phyloP scores from a whole-genome alignment of 2,888 invertebrate species.

The Drosophila mettleri region DNA sequence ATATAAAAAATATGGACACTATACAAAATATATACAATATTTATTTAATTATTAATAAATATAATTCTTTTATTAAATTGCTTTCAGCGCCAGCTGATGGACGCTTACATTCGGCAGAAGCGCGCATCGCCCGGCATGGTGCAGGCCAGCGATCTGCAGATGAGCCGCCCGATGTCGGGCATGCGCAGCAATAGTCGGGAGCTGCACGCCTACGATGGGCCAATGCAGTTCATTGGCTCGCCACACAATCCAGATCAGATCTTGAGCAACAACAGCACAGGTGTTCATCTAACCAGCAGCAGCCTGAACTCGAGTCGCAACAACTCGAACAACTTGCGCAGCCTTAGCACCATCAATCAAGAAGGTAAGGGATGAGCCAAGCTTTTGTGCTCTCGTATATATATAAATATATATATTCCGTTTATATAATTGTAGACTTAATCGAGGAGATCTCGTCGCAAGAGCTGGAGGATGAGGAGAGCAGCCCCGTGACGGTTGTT shows the following conservation, averaged over 20 bases:
- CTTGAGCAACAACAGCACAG: slow-evolving; percentile 81
- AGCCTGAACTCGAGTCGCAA: slow-evolving; percentile 65
- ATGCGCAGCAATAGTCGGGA: slow-evolving; percentile 88
- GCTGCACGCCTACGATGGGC: slow-evolving; percentile 90
- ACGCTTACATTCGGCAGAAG: slow-evolving; percentile 95
- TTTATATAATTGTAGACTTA: slow-evolving; percentile 64
- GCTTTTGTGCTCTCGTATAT: neutral
- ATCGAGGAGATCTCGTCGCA: slow-evolving; percentile 84
- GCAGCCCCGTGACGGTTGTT: slow-evolving; percentile 86
- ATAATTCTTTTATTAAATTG: neutral
- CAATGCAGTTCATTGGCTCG: slow-evolving; percentile 93
- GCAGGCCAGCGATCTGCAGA: slow-evolving; percentile 93
- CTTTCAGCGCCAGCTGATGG: slow-evolving; percentile 92
- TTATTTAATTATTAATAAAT: neutral
- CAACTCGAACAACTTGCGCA: slow-evolving; percentile 66
- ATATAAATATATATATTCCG: neutral
- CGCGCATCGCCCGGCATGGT: slow-evolving; percentile 94
- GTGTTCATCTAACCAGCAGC: slow-evolving; percentile 60
- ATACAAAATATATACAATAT: too few species aligned
- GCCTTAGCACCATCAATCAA: slow-evolving; percentile 73
- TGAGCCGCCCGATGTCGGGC: slow-evolving; percentile 89
- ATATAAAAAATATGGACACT: too few species aligned
- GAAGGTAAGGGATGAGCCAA: slow-evolving; percentile 69
- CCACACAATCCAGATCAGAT: slow-evolving; percentile 93
- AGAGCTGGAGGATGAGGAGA: slow-evolving; percentile 88